Evolutionary conservation across 2,888 invertebrate species (phyloP), one percentile per base, ranked within the genome.

Genomic region (Chrysomela aeneicollis): DNA sequence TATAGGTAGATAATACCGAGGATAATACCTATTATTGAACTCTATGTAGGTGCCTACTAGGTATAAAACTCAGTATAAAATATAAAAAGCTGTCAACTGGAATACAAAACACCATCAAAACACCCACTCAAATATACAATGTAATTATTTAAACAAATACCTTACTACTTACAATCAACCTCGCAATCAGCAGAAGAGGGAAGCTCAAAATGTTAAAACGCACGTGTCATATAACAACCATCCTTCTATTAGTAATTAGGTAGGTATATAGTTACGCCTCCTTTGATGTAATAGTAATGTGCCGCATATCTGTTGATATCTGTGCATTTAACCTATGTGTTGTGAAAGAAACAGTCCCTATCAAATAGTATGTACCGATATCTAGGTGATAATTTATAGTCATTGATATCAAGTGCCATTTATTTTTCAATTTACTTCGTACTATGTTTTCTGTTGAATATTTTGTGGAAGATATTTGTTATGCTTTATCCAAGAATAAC

Each of bases 401-500:
- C 2, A 42, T 42, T 42, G 15, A n/a, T 35, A 15, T 3, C n/a
- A 42, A 15, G 4, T 15, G 12, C 9, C 2, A n/a, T 1, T 42
- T 15, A 6, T 42, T 42, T 42, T 15, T 42, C 15, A 15, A 15
- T 42, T 15, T 15, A 15, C 12, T 42, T 15, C 42, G 2, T n/a
- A 1, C 42, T 10, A 35, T 42, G 6, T 10, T 42, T 42, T 42
- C n/a, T 42, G 2, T 42, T 12, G 12, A 42, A 35, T 10, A 42
- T 42, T 42, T 42, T 10, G 42, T 42, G 3, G 4, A 42, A 42
- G n/a, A 42, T 42, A 73, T 76, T 75, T 76, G 74, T 76, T 75
- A 73, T 73, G 74, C 73, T 74, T 74, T 70, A 68, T 62, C 73
- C 74, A 68, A 76, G 75, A 77, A 77, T 77, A 77, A 74, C 72